Conservation (phyloP, 2,888 invertebrate species). For the Drosophila parthenogenetica region DNA sequence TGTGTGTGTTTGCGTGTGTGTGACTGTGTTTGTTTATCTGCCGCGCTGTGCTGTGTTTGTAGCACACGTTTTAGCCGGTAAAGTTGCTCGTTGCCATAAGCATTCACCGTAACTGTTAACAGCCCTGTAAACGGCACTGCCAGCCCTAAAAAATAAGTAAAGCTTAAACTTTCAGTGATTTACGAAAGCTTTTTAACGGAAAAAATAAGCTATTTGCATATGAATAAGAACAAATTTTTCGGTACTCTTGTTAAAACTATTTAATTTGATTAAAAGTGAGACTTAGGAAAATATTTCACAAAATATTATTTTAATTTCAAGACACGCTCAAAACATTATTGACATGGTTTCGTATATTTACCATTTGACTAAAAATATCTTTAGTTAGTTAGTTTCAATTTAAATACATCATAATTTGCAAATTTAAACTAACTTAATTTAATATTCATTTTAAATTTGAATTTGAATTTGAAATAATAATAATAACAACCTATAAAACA, state of each 20-base stretch:
- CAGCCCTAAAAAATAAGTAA: conserved; percentile 38
- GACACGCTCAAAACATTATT: no score
- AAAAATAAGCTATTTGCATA: neutral
- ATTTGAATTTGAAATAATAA: no score
- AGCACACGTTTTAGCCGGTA: conserved; percentile 37
- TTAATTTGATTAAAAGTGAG: no score
- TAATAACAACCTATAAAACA: no score
- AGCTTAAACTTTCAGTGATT: conserved; percentile 3
- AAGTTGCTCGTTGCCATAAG: conserved; percentile 51
- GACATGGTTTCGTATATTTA: no score
- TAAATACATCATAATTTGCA: no score
- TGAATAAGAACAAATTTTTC: neutral
- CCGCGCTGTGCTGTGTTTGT: conserved; percentile 19
- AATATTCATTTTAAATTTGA: no score
- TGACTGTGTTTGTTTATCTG: conserved; percentile 48
- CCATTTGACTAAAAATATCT: no score
- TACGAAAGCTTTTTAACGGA: neutral
- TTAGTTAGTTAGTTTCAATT: no score
- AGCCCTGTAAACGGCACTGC: conserved; percentile 52
- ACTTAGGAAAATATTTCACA: no score
- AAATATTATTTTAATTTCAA: no score
- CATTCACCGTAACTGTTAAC: conserved; percentile 51
- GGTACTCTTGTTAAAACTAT: neutral
- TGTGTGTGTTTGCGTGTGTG: conserved; percentile 20
- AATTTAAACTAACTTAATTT: no score